Base-by-base conservation (phyloP, 2,888 invertebrate genomes). In the Lasioglossum morio region DNA sequence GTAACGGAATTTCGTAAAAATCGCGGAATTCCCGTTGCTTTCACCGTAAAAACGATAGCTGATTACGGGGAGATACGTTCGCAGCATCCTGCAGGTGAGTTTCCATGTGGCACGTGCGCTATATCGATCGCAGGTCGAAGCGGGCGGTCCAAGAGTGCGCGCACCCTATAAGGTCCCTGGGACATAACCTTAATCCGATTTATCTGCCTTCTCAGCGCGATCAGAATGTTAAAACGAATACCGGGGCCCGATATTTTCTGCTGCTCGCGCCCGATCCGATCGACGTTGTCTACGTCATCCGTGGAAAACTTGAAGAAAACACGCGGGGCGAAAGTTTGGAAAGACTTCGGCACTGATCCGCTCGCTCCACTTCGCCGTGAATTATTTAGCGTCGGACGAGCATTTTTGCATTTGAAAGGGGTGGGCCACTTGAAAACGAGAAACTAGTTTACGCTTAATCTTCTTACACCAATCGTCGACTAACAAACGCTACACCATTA, bases 151-250 rank as follows among this genome's bases (percentile, higher is more conserved):
- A 82, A 80, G 82, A 72, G 60, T 78, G 80, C 66, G 83, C 82
- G 83, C 82, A 70, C 37, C 80, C 69, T 75, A 57, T 14, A 63
- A 43, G 78, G 72, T 48, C 77, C 76, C 75, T 76, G 85, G 83
- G 81, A 87, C 89, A 87, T 74, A 89, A 76, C 79, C 82, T 77
- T 90, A 90, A 90, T 90, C 89, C 89, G 85, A 90, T 90, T 90
- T 90, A 85, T 87, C 77, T 72, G 85, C 70, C 81, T 69, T 78
- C 75, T 27, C 66, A 72, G 27, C 79, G 79, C 84, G 84, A 87
- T 87, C 82, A 76, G 90, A 89, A 90, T 90, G 74, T 72, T 84
- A 81, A 90, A 84, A 82, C 79, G 77, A 70, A 77, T 77, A 87
- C 78, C 66, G n/a, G 37, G n/a, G 30, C 66, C 66, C 77, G 27